Conservation (phyloP, 2,888 invertebrate genomes). For the Polydrusus pterygomalis region DNA sequence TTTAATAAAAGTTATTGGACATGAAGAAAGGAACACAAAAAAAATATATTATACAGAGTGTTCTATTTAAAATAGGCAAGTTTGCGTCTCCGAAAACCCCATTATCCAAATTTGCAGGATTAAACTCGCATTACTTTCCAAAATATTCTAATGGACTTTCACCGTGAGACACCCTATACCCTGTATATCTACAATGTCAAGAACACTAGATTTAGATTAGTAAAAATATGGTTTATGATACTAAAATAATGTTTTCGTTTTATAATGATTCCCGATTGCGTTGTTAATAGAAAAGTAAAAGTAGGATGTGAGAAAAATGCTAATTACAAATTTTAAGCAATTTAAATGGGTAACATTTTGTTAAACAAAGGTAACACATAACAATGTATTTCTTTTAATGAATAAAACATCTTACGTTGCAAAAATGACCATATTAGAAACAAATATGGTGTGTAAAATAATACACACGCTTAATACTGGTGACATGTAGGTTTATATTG, state of each 20-base stretch:
- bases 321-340: constrained; percentile 37
- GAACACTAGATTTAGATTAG: neutral
- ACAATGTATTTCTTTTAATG: constrained; percentile 20
- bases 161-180: no score
- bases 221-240: neutral
- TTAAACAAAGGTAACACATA: constrained; percentile 35
- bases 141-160: no score
- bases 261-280: constrained; percentile 1
- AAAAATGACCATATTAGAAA: neutral
- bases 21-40: no score
- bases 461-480: no score
- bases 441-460: neutral
- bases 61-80: no score
- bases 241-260: neutral
- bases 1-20: no score
- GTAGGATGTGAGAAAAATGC: constrained; percentile 50
- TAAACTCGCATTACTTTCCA: no score
- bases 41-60: no score
- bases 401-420: constrained; percentile 16
- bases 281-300: constrained; percentile 36
- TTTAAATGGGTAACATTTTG: constrained; percentile 30
- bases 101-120: no score
- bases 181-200: neutral
- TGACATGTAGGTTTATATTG: no score
- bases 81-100: no score